Conservation (phyloP, 92 coral and sea anemone species). For the Umimayanthus kanabou region DNA sequence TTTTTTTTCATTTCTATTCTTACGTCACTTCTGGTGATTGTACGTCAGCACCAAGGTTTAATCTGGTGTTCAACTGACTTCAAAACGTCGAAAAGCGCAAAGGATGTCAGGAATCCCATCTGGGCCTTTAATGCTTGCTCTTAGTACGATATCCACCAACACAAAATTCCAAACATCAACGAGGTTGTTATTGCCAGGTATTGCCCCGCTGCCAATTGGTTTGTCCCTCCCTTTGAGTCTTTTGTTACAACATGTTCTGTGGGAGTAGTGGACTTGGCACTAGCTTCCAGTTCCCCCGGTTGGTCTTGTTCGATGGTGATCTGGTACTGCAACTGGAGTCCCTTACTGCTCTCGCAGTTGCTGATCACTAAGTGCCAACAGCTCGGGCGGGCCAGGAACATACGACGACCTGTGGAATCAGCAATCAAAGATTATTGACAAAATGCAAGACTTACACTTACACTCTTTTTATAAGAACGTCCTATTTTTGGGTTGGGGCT, state of each 20-base stretch:
- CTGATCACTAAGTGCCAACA: conserved; percentile 27
- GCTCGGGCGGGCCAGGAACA: conserved; percentile 17
- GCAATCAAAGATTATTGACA: not conserved
- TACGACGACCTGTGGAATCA: conserved; percentile 14
- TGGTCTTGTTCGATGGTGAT: not conserved
- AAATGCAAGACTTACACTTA: not conserved
- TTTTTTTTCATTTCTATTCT: too few species aligned
- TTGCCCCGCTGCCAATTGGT: not conserved
- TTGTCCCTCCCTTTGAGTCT: not conserved
- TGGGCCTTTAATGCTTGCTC: too few species aligned
- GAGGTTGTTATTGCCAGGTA: not conserved
- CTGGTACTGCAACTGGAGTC: not conserved
- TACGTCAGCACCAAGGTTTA: too few species aligned
- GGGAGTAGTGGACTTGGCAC: not conserved
- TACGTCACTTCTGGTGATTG: too few species aligned
- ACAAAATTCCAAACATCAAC: not conserved
- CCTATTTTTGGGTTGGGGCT: too few species aligned
- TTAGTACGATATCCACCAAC: not conserved
- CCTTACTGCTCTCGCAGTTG: conserved; percentile 1
- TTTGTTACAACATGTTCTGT: not conserved
- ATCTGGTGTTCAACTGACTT: too few species aligned
- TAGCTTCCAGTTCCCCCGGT: conserved; percentile 7
- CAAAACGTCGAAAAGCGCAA: too few species aligned
- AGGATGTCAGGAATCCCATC: too few species aligned
- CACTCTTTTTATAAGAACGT: too few species aligned